Conservation (phyloP, 2,888 invertebrate genomes). For the Bembecia ichneumoniformis region DNA sequence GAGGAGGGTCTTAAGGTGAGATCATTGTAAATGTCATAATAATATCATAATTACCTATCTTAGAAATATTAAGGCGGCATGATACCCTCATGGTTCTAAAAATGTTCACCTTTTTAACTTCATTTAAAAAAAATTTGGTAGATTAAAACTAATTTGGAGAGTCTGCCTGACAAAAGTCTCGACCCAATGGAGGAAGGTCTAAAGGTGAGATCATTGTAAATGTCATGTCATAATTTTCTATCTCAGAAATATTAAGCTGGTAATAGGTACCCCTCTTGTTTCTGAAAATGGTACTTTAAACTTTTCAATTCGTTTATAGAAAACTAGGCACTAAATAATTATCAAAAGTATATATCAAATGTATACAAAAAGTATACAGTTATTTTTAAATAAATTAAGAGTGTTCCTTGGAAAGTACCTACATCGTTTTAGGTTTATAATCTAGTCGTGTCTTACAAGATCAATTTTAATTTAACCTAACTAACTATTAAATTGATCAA, state of each 20-base stretch:
- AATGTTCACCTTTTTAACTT: background rate
- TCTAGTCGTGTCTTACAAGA: too few species aligned
- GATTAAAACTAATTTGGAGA: constrained; percentile 77
- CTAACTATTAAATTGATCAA: too few species aligned
- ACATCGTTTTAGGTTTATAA: too few species aligned
- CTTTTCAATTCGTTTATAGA: constrained; percentile 25
- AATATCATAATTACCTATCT: background rate
- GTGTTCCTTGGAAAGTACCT: background rate
- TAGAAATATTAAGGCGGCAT: too few species aligned
- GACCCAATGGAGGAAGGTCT: constrained; percentile 80
- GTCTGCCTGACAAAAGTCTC: constrained; percentile 79
- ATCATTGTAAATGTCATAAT: constrained; percentile 27
- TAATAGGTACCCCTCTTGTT: background rate
- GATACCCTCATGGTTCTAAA: background rate
- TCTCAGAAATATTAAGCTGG: too few species aligned
- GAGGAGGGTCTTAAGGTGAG: constrained; percentile 81
- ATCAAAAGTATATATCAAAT: too few species aligned
- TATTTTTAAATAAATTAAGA: too few species aligned
- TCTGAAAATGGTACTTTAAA: background rate
- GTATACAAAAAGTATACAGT: too few species aligned
- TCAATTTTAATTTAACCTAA: too few species aligned
- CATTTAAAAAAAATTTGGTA: constrained; percentile 68
- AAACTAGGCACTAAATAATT: too few species aligned
- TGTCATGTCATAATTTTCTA: constrained; percentile 12
- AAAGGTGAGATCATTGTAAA: constrained; percentile 73